Conservation (phyloP, 64 coral and sea anemone genomes). For the Acropora yongei region DNA sequence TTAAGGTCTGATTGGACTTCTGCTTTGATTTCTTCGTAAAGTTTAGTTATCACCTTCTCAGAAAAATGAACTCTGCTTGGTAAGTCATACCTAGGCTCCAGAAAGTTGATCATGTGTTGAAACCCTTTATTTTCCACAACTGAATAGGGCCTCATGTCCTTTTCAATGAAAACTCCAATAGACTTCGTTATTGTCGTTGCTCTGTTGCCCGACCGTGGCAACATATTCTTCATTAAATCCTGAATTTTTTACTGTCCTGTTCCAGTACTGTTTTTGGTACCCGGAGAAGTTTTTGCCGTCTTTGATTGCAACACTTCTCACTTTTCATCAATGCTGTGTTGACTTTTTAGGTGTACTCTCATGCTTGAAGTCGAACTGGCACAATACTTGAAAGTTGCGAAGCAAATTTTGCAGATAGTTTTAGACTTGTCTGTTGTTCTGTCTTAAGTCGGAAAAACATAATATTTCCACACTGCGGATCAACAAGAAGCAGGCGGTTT, state of each 20-base stretch:
- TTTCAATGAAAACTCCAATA: background rate
- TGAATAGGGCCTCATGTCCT: background rate
- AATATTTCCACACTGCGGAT: background rate
- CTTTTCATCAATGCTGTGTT: background rate
- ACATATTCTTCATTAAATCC: background rate
- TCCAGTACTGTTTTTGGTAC: background rate
- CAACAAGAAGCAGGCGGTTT: background rate
- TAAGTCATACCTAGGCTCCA: background rate
- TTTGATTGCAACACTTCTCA: background rate
- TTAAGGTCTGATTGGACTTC: conserved; percentile 6
- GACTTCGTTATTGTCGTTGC: background rate
- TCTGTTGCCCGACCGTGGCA: background rate
- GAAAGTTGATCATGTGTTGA: background rate
- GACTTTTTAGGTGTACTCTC: background rate
- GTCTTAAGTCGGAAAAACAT: background rate
- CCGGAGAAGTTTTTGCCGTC: background rate
- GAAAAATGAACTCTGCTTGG: background rate
- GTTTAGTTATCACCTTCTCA: conserved; percentile 29
- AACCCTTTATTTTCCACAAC: conserved; percentile 11
- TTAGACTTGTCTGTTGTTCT: background rate
- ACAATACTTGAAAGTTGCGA: background rate
- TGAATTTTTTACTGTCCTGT: background rate
- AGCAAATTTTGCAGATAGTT: background rate
- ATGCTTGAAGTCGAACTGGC: background rate
- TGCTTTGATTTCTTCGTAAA: conserved; percentile 18